Evolutionary conservation across 2,797 vertebrate species (phyloP).

Genomic region (Gymnodraco acuticeps): DNA sequence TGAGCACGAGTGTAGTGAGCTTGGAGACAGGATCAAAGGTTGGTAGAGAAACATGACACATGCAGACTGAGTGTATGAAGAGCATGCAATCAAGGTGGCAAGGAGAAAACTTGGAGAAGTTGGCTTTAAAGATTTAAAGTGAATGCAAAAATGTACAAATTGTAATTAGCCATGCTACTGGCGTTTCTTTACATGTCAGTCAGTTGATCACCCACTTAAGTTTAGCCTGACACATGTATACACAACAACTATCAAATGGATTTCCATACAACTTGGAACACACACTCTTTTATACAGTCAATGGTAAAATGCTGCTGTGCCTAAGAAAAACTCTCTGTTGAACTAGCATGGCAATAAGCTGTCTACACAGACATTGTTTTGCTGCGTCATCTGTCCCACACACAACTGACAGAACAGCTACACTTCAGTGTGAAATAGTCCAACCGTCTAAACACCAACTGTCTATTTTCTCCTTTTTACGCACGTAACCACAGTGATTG

Average conservation of each 20-base stretch:
- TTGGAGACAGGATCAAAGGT: slow-evolving; percentile 51
- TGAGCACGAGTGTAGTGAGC: slow-evolving; percentile 14
- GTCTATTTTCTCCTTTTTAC: neutral
- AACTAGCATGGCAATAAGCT: too few species aligned
- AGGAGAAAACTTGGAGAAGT: too few species aligned
- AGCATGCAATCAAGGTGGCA: too few species aligned
- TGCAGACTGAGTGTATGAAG: too few species aligned
- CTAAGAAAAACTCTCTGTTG: too few species aligned
- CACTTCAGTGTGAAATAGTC: too few species aligned
- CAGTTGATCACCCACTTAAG: neutral
- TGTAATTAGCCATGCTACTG: too few species aligned
- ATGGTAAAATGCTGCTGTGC: neutral
- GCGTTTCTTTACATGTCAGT: too few species aligned
- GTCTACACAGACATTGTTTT: neutral
- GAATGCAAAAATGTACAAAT: too few species aligned
- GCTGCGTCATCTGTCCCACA: neutral
- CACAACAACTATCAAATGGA: neutral
- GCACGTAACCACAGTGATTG: neutral
- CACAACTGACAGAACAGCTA: neutral
- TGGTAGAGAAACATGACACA: slow-evolving; percentile 12
- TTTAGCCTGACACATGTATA: neutral
- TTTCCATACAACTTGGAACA: neutral
- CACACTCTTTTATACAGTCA: too few species aligned
- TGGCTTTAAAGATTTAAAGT: too few species aligned
- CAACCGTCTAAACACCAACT: neutral